Evolutionary conservation across 2,797 vertebrate species (phyloP).

Genomic region (Epinephelus malabaricus): DNA sequence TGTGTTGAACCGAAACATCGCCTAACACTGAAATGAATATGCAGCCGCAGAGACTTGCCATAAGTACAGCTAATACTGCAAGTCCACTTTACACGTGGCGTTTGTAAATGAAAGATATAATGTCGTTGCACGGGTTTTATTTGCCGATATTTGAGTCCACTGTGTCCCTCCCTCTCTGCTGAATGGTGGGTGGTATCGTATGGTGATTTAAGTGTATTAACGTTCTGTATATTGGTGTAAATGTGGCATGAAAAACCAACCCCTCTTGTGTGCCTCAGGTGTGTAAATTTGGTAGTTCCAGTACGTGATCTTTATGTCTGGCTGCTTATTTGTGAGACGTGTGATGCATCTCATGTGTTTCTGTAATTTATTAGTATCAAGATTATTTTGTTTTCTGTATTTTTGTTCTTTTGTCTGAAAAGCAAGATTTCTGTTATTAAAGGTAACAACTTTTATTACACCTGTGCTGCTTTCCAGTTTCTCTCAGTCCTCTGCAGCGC

Average conservation of each 20-base stretch:
- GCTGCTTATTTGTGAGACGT: slow-evolving; percentile 80
- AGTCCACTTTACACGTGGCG: slow-evolving; percentile 44
- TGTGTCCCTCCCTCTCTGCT: slow-evolving; percentile 57
- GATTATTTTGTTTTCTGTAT: slow-evolving; percentile 74
- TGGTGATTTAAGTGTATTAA: slow-evolving; percentile 73
- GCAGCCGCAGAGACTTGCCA: slow-evolving; percentile 68
- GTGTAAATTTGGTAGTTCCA: slow-evolving; percentile 69
- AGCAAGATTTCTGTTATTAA: slow-evolving; percentile 82
- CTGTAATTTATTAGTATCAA: slow-evolving; percentile 68
- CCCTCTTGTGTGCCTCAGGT: slow-evolving; percentile 80
- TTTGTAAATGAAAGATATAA: slow-evolving; percentile 56
- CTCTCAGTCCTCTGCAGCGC: slow-evolving; percentile 34
- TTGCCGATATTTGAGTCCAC: slow-evolving; percentile 50
- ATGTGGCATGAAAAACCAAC: slow-evolving; percentile 81
- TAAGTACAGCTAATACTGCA: slow-evolving; percentile 56
- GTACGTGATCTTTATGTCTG: slow-evolving; percentile 70
- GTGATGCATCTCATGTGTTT: slow-evolving; percentile 77
- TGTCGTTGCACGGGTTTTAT: slow-evolving; percentile 57
- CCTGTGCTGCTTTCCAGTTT: slow-evolving; percentile 57
- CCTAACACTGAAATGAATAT: slow-evolving; percentile 57
- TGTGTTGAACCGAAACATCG: slow-evolving; percentile 30
- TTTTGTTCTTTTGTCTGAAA: slow-evolving; percentile 74
- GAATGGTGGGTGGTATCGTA: slow-evolving; percentile 70
- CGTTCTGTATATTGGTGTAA: slow-evolving; percentile 78
- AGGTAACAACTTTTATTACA: slow-evolving; percentile 81